Evolutionary conservation across 2,113 vertebrate genomes (phyloP), one percentile per base, ranked within the genome.

Genomic region (Nesogale talazaci): DNA sequence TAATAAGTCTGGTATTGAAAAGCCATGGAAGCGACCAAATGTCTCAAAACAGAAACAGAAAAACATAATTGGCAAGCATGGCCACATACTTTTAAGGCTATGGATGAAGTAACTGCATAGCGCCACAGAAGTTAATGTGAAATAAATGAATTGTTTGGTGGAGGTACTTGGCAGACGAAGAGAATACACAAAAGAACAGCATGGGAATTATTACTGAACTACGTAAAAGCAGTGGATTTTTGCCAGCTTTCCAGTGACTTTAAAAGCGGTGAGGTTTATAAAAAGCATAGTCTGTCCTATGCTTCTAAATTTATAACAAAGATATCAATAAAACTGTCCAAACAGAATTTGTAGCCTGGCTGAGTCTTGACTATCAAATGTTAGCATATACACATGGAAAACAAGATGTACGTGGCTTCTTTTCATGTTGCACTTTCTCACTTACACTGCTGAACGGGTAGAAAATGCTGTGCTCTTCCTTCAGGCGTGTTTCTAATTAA

Each of bases 181-280:
- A 23, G 83, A 36, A n/a, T 29, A 92, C 3, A 2, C 6, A 59
- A 90, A 96, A 93, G 95, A 92, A 52, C 10, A 93, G 84, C 93
- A 5, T 74, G 80, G 95, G 93, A 92, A 84, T 83, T 94, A 76
- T 94, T 95, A 86, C 40, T 57, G 34, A 91, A 93, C 93, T 86
- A 78, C 42, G 20, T 87, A 83, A 88, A 96, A 88, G 27, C n/a
- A 67, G 65, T 83, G 93, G 91, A 42, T 59, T 85, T 80, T 40
- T 46, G 88, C 95, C 97, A 97, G 89, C 85, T 97, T 96, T 91
- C 95, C 95, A 95, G 74, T 1, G 86, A 65, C 90, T 93, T 94
- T 31, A 31, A 88, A 96, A 95, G 42, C 93, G 94, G n/a, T 36
- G 77, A 94, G 38, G 77, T 95, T 97, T 96, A 92, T 83, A 87